Evolutionary conservation across 1,140 invertebrate genomes (phyloP).

Genomic region (Atopsyche davidsoni): DNA sequence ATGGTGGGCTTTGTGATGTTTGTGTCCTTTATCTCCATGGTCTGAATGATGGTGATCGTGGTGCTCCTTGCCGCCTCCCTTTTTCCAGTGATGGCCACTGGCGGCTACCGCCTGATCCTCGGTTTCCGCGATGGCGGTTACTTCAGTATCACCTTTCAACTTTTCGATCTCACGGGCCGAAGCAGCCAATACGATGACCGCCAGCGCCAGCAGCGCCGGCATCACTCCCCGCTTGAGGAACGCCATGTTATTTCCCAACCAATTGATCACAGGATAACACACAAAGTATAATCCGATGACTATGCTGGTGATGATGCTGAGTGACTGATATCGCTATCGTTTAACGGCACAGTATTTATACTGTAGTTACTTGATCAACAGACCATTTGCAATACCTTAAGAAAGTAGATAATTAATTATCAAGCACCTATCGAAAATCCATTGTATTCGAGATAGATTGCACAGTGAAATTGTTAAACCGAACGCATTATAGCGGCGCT

Average conservation of each 20-base stretch:
- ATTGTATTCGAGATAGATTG: too few relatives aligned
- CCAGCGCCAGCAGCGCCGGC: slow-evolving; percentile 16
- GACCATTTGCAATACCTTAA: too few relatives aligned
- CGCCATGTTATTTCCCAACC: slow-evolving; percentile 17
- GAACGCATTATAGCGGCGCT: slow-evolving; percentile 10
- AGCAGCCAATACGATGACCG: slow-evolving; percentile 12
- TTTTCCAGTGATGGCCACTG: slow-evolving; percentile 18
- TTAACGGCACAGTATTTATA: slow-evolving; percentile 22
- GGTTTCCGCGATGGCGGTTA: slow-evolving; percentile 1
- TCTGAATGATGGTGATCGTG: slow-evolving; percentile 51
- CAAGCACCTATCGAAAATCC: too few relatives aligned
- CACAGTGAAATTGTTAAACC: slow-evolving; percentile 17
- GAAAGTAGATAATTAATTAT: too few relatives aligned
- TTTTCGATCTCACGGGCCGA: slow-evolving; percentile 22
- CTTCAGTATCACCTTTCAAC: slow-evolving; percentile 19
- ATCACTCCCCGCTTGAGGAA: slow-evolving; percentile 21
- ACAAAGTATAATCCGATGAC: slow-evolving; percentile 7
- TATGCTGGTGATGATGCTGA: slow-evolving; percentile 9
- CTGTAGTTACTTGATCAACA: slow-evolving; percentile 14
- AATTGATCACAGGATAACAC: slow-evolving; percentile 1
- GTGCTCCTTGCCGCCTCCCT: slow-evolving; percentile 32
- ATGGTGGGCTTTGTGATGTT: slow-evolving; percentile 53
- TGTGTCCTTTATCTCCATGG: slow-evolving; percentile 51
- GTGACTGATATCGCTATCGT: slow-evolving; percentile 18
- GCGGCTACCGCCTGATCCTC: slow-evolving; percentile 14